Evolutionary conservation across 2,113 vertebrate species (phyloP), one percentile per base, ranked within the genome.

Genomic region (Burhinus bistriatus): DNA sequence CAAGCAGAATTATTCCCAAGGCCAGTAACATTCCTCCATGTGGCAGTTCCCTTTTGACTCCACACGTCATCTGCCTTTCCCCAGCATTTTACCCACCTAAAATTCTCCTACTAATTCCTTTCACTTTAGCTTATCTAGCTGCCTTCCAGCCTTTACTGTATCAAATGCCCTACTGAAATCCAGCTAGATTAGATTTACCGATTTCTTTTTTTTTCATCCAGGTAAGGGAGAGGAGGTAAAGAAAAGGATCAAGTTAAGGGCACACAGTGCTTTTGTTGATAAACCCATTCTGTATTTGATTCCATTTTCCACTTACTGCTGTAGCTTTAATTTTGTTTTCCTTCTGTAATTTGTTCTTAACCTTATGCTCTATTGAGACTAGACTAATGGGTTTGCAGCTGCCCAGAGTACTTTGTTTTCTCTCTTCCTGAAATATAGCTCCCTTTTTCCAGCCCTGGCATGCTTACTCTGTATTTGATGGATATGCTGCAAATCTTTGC

Each of bases 341-440:
- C 68, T 95, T 76, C 93, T 89, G 90, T 93, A 97, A 96, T 95
- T 97, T 92, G 85, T 97, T 97, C 96, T 92, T 96, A 97, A 97
- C 95, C 95, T 97, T 92, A 86, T 62, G 91, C 90, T 96, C 96
- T 95, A 36, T 40, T 83, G 88, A 97, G 93, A 95, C 94, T 81
- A 95, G 79, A 95, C 96, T 97, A 97, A 97, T 95, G 82, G 83
- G 64, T 90, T 93, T 97, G 85, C 92, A 95, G 90, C 88, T 95
- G 92, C 90, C 88, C 88, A 62, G 83, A 92, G 95, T 93, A 95
- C 90, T 97, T 97, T 89, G 95, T 86, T 97, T 92, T 90, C 79
- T 83, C 88, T 93, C 83, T 81, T 90, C 82, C 83, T 97, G 95
- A 97, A 96, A 97, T 97, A 97, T 73, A 86, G 92, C 95, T 97